A percentile compares a stretch with the other conserved stretches of the same genome.
phyloP scores from a whole-genome alignment of 2,888 invertebrate genomes.

The Platypus cylindrus region DNA sequence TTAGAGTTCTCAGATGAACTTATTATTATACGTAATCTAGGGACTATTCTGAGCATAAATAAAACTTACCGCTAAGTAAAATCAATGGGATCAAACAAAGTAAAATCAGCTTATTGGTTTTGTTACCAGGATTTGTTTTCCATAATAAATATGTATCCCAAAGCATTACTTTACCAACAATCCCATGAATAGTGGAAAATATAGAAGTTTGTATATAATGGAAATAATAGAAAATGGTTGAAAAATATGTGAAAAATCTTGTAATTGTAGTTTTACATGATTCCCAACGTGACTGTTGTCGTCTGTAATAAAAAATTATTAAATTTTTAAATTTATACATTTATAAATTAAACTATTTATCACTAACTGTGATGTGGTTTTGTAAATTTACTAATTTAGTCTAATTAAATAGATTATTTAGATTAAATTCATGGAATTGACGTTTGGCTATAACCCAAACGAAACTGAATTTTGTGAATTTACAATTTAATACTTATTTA shows the following conservation, averaged over 20 bases:
- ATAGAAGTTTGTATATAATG: constrained; percentile 22
- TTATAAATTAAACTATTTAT: background rate
- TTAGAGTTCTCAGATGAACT: too few relatives aligned
- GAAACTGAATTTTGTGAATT: too few relatives aligned
- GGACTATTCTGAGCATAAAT: too few relatives aligned
- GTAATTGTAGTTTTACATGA: constrained; percentile 16
- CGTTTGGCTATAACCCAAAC: too few relatives aligned
- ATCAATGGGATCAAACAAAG: constrained; percentile 42
- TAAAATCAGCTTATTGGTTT: constrained; percentile 20
- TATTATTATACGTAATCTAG: too few relatives aligned
- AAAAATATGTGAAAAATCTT: constrained; percentile 18
- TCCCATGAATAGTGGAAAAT: constrained; percentile 26
- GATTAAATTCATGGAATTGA: too few relatives aligned
- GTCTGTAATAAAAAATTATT: constrained; percentile 7
- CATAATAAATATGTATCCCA: constrained; percentile 32
- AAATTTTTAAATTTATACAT: too few relatives aligned
- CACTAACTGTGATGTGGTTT: background rate
- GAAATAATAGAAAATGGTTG: constrained; percentile 19
- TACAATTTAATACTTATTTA: too few relatives aligned
- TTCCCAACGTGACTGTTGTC: constrained; percentile 14
- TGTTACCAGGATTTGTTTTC: constrained; percentile 20
- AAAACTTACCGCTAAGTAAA: constrained; percentile 43
- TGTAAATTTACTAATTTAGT: background rate
- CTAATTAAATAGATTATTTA: too few relatives aligned
- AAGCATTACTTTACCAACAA: constrained; percentile 30